Evolutionary conservation across 2,113 vertebrate species (phyloP).

Genomic region (Paradoxurus hermaphroditus): DNA sequence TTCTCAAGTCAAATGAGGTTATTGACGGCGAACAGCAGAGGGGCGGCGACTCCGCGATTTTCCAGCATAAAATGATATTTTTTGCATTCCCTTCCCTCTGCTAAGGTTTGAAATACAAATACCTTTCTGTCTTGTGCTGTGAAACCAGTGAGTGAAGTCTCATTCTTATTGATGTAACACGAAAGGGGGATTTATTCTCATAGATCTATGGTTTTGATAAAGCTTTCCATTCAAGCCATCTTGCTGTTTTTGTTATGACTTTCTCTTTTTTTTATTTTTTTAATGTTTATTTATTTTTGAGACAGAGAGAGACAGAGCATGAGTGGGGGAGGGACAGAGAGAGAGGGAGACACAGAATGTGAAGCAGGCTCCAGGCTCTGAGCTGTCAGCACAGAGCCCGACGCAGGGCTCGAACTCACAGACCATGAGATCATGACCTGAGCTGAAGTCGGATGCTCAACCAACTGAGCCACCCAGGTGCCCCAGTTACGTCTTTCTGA

Average conservation of each 20-base stretch:
- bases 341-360: too few relatives aligned
- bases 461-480: too few relatives aligned
- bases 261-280: too few relatives aligned
- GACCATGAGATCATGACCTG: too few relatives aligned
- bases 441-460: too few relatives aligned
- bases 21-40: fast-evolving
- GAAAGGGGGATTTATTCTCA: not conserved
- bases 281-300: too few relatives aligned
- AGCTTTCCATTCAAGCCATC: not conserved
- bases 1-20: not conserved
- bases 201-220: not conserved
- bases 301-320: too few relatives aligned
- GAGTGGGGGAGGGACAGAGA: too few relatives aligned
- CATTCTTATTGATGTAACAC: not conserved
- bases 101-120: not conserved
- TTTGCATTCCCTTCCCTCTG: not conserved
- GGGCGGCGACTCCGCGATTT: fast-evolving
- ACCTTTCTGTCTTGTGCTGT: not conserved
- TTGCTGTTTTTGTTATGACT: not conserved
- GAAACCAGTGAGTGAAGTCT: not conserved
- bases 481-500: too few relatives aligned
- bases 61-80: not conserved
- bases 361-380: too few relatives aligned
- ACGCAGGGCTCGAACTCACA: too few relatives aligned
- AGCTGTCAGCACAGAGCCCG: too few relatives aligned